Evolutionary conservation across 2,797 vertebrate genomes (phyloP), one percentile per base, ranked within the genome.

Genomic region (Hafferia zeledoni): DNA sequence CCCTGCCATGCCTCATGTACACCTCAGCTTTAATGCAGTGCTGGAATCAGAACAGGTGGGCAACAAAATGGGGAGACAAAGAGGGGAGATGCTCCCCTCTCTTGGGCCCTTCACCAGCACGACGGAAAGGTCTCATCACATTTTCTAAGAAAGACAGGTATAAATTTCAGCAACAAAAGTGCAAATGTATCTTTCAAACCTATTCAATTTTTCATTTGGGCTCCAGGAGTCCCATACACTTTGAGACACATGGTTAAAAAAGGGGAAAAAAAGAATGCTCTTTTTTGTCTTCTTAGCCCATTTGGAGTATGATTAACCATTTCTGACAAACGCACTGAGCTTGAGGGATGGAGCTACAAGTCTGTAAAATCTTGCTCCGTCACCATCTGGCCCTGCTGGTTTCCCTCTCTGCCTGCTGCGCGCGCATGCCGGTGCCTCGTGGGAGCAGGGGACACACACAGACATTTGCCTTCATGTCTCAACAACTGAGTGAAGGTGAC

Each of bases 291-390:
- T 39, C 8, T 24, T 50, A 72, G 56, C 68, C 68, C 17, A 1
- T 44, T 31, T 37, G 28, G 46, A 27, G 20, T 67, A 37, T 93
- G 95, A 97, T 95, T 93, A 97, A 97, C 93, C 67, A 83, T 93
- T 96, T 93, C 76, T 97, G 96, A 97, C 96, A 97, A 95, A 95
- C 71, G 22, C 87, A 74, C 83, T 96, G 95, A 94, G 72, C 85
- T 52, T 79, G 88, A 95, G 87, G 37, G 72, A 71, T 84, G 79
- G 76, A 95, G 74, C 87, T 83, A 80, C 37, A 57, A 43, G 88
- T 52, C 76, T 71, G 87, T 94, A 53, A 94, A 72, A 87, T 91
- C 49, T 41, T 82, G 43, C 68, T 94, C 89, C 10, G 1, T 28
- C 8, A 3, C 96, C 96, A 96, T 95, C 95, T 96, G 95, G 93